Percentiles rank a stretch among this genome's conserved stretches.
Conservation (phyloP, 53 echinoderm and acorn worm genomes). For the Glandiceps talaboti region DNA sequence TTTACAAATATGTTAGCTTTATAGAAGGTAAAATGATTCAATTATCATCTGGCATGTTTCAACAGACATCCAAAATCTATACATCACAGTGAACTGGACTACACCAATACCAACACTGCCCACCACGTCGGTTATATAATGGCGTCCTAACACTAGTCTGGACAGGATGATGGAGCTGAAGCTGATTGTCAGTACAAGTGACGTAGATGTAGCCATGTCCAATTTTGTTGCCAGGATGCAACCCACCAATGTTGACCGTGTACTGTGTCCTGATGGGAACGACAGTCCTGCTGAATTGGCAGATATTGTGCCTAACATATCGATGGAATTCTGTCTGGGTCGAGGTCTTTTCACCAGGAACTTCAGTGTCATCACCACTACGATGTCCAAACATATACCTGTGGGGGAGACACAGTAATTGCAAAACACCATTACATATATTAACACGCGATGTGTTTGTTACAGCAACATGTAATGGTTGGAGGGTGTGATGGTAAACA, state of each 20-base stretch:
- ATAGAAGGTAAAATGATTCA: neutral
- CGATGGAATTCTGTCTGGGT: slow-evolving; percentile 43
- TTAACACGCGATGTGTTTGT: too few relatives aligned
- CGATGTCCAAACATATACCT: slow-evolving; percentile 69
- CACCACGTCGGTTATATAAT: slow-evolving; percentile 66
- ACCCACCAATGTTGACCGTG: slow-evolving; percentile 52
- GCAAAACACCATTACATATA: neutral
- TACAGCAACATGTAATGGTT: too few relatives aligned
- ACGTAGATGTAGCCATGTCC: neutral
- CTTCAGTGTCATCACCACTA: slow-evolving; percentile 49
- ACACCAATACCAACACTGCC: slow-evolving; percentile 67
- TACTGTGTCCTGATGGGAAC: slow-evolving; percentile 94
- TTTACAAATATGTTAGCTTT: too few relatives aligned
- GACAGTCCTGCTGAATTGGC: slow-evolving; percentile 54
- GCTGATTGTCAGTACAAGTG: neutral
- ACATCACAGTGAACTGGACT: slow-evolving; percentile 25
- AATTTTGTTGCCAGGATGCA: neutral
- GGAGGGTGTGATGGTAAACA: too few relatives aligned
- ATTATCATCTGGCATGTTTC: slow-evolving; percentile 5
- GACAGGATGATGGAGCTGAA: slow-evolving; percentile 33
- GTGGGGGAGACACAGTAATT: neutral
- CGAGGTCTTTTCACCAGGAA: slow-evolving; percentile 54
- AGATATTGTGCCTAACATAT: slow-evolving; percentile 72
- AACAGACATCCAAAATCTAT: neutral
- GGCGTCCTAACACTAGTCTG: slow-evolving; percentile 64